Evolutionary conservation across 2,888 invertebrate species (phyloP), one percentile per base, ranked within the genome.

Genomic region (Papilio elwesi): DNA sequence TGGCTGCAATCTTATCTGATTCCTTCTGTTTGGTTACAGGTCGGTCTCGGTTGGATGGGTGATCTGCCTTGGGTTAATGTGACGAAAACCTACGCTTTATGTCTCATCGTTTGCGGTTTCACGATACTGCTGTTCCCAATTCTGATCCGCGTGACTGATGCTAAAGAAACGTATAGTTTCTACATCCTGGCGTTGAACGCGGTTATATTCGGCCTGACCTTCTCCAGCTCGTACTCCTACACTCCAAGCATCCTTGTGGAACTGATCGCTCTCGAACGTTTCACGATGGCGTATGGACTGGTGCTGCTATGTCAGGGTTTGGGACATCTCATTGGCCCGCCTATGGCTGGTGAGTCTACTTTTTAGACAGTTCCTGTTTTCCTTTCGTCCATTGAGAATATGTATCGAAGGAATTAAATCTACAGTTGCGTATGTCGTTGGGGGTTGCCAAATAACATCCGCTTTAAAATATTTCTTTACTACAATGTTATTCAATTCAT

Each of bases 271-370:
- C 89, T 99, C 84, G 98, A 98, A 83, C 95, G 97, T 77, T 98
- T 99, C 86, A 98, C 98, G 10, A 97, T 97, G 90, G 98, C 98
- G 26, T 99, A 98, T 87, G 99, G 99, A 13, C 91, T 99, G 78
- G 96, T 97, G 77, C 94, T 98, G 78, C 91, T 99, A 74, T 97
- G 98, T 77, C 98, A 99, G 90, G 99, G 99, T 15, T 94, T 99
- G 78, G 98, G 98, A 64, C 98, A 98, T 93, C 95, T 99, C 66
- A 92, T 97, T 75, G 99, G 99, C 75, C 99, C 99, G 8, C 98
- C 98, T n/a, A 93, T 99, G 81, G 98, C 98, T 85, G 99, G 99
- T 96, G 76, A 87, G 89, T 77, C 52, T 43, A 43, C 6, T 43
- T 9, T 9, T 43, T 43, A 0, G 43, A 43, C 43, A 9, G 43